Percentiles rank a stretch among this genome's conserved stretches.
phyloP scores from a whole-genome alignment of 2,888 invertebrate species.

The Stegana nigrithorax region DNA sequence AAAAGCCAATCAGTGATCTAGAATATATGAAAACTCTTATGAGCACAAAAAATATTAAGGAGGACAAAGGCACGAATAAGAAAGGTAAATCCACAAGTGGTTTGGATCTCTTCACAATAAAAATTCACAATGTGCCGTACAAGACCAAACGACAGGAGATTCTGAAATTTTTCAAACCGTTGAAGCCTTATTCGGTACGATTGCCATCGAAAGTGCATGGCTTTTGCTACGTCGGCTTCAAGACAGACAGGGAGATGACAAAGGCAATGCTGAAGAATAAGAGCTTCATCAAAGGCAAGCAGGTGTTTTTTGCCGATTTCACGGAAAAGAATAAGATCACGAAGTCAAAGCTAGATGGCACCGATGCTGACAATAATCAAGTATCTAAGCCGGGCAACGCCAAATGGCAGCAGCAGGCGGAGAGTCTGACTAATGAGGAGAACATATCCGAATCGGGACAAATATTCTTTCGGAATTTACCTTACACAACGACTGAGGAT shows the following conservation, averaged over 20 bases:
- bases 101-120: slow-evolving; percentile 73
- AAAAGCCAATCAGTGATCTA: slow-evolving; percentile 81
- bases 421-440: slow-evolving; percentile 78
- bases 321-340: slow-evolving; percentile 68
- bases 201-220: slow-evolving; percentile 83
- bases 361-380: background rate
- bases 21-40: slow-evolving; percentile 82
- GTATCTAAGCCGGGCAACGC: slow-evolving; percentile 44
- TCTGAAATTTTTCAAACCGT: slow-evolving; percentile 85
- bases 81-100: slow-evolving; percentile 28
- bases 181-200: slow-evolving; percentile 82
- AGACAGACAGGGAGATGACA: slow-evolving; percentile 81
- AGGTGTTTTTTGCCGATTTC: slow-evolving; percentile 72
- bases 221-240: slow-evolving; percentile 92
- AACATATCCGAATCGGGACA: slow-evolving; percentile 89
- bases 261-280: slow-evolving; percentile 86
- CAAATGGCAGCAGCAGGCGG: slow-evolving; percentile 76
- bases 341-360: slow-evolving; percentile 47
- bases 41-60: slow-evolving; percentile 65
- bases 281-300: slow-evolving; percentile 82
- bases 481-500: slow-evolving; percentile 87
- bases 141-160: slow-evolving; percentile 86
- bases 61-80: slow-evolving; percentile 58
- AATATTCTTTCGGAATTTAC: slow-evolving; percentile 91
- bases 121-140: slow-evolving; percentile 82